These are phyloP conservation scores for Ips typographus DNA, from an alignment of 1,140 invertebrate genomes.

Conservation along the genomic window DNA sequence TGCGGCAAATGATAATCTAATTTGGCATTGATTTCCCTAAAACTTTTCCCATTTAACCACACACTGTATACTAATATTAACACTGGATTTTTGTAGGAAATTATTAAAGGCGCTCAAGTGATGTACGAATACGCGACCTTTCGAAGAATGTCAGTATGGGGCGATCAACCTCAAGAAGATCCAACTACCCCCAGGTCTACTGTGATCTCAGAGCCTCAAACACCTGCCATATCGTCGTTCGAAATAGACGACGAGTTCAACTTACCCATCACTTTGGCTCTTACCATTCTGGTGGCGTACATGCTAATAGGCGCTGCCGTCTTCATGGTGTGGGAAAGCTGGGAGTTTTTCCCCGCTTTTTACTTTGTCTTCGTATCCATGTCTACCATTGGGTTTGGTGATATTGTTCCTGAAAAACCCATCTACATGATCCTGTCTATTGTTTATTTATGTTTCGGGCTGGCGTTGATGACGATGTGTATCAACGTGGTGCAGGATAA, in stretches of 20 bases:
- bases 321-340: conserved; percentile 76
- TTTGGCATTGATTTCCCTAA: background rate
- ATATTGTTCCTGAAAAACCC: conserved; percentile 84
- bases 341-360: conserved; percentile 85
- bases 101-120: conserved; percentile 78
- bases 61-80: background rate
- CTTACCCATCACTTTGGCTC: conserved; percentile 82
- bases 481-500: conserved; percentile 93
- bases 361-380: conserved; percentile 95
- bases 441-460: conserved; percentile 89
- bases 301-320: conserved; percentile 80
- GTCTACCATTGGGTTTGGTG: conserved; percentile 91
- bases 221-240: conserved; percentile 68
- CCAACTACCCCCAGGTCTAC: conserved; percentile 32
- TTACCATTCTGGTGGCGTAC: conserved; percentile 77
- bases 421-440: conserved; percentile 93
- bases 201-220: conserved; percentile 52
- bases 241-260: conserved; percentile 91
- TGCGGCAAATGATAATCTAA: background rate
- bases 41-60: background rate
- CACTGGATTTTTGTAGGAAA: conserved; percentile 39
- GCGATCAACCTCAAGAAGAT: conserved; percentile 40
- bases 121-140: conserved; percentile 75
- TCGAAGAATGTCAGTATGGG: conserved; percentile 63
- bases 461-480: conserved; percentile 94